Evolutionary conservation across 1,140 invertebrate species (phyloP), one percentile per base, ranked within the genome.

Genomic region (Neuroterus valhalla): DNA sequence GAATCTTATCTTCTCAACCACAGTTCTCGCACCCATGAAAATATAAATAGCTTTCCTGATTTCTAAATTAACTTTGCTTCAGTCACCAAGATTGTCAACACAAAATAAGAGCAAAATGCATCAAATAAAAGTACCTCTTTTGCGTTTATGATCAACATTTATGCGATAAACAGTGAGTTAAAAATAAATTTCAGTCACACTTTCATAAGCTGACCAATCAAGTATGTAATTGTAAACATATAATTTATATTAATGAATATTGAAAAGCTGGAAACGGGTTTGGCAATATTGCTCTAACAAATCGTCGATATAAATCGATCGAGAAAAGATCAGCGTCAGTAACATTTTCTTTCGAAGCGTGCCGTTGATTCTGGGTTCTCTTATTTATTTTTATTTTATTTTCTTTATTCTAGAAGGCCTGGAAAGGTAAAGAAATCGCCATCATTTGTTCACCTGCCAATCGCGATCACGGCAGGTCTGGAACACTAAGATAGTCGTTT

Each of bases 401-500:
- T n/a, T 50, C 8, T 50, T 3, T 3, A 31, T 26, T n/a, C n/a
- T 62, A n/a, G 6, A 62, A 62, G 55, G 55, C 23, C 55, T 62
- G 23, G 55, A 31, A 38, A 62, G 26, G 14, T 26, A 62, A 31
- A 62, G 55, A 62, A 62, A 62, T 62, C 55, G 55, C 55, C 55
- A 62, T 62, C 55, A 62, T 62, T 62, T 62, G 55, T 62, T 62
- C 55, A 62, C 55, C 55, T 62, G 55, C 55, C 55, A 62, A 62
- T 62, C 55, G 55, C n/a, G 55, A 38, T 62, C 55, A 62, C 55
- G 55, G 26, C 23, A 62, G 21, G 55, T 62, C 55, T 62, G 31
- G 55, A 62, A 62, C 55, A 31, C 55, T 62, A 62, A 62, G 55
- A 31, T 62, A 62, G 55, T 62, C 55, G 55, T 62, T 62, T 62